phyloP scores from a whole-genome alignment of 2,888 invertebrate species.

The Trichacis sp. region DNA sequence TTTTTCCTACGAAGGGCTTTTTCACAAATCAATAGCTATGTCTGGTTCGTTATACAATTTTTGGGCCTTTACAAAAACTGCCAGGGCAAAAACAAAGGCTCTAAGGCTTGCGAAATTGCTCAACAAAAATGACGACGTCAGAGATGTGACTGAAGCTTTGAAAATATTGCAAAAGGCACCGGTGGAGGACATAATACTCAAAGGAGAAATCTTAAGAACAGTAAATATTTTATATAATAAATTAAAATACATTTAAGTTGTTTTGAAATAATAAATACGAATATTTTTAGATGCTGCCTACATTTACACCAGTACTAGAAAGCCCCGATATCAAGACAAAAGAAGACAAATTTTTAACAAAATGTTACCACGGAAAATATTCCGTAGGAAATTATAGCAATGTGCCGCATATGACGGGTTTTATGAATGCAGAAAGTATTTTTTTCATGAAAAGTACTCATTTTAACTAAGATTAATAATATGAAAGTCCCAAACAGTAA shows the following conservation, averaged over 20 bases:
- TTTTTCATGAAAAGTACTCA: no score
- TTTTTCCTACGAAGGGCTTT: no score
- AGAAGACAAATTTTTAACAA: background rate
- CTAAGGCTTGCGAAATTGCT: background rate
- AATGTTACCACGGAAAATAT: slow-evolving; percentile 8
- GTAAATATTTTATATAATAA: no score
- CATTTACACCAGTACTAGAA: background rate
- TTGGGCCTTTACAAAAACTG: background rate
- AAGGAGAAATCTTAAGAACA: background rate
- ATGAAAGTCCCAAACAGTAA: no score
- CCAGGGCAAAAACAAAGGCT: background rate
- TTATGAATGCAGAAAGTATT: slow-evolving; percentile 11
- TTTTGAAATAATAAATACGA: no score
- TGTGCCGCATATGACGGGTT: slow-evolving; percentile 18
- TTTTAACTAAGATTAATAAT: no score
- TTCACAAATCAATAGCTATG: background rate
- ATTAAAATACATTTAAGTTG: no score
- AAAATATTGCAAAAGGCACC: background rate
- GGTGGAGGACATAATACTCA: background rate
- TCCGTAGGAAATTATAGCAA: background rate
- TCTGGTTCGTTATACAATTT: background rate
- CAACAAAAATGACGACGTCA: background rate
- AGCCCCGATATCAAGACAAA: background rate
- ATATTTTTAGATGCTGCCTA: background rate
- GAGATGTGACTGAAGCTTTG: background rate